These are phyloP conservation scores for Calliopsis andreniformis DNA, from an alignment of 1,140 invertebrate species.

Conservation along the genomic window DNA sequence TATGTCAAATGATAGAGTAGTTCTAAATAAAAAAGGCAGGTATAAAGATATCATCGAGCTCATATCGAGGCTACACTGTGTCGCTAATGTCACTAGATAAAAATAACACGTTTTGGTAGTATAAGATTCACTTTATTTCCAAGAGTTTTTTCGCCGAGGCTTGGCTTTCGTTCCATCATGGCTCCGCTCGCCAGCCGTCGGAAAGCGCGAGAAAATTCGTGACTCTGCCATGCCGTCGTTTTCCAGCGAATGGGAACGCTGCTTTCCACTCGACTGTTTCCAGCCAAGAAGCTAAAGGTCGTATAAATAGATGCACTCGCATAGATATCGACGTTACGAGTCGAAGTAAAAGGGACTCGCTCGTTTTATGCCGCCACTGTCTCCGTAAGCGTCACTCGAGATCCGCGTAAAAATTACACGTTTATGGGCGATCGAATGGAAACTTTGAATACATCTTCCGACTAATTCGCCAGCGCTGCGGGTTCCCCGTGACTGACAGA, in stretches of 20 bases:
- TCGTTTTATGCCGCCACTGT: constrained; percentile 23
- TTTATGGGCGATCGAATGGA: constrained; percentile 10
- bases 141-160: no score
- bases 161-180: no score
- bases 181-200: constrained; percentile 13
- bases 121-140: no score
- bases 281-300: background rate
- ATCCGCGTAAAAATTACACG: background rate
- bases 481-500: background rate
- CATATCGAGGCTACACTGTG: no score
- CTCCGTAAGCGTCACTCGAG: background rate
- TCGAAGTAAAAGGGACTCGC: constrained; percentile 12
- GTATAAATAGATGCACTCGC: constrained; percentile 40
- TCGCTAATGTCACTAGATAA: no score
- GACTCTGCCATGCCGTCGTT: no score
- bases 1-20: no score
- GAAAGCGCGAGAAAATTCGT: background rate
- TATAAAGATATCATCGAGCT: no score
- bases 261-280: constrained; percentile 1
- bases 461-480: constrained; percentile 13
- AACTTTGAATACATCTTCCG: background rate
- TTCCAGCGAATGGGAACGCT: constrained; percentile 27
- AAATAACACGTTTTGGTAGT: no score
- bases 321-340: constrained; percentile 20
- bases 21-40: no score